Percentiles rank a stretch among this genome's conserved stretches.
phyloP scores from a whole-genome alignment of 2,113 vertebrate species.

The Nycticebus coucang region DNA sequence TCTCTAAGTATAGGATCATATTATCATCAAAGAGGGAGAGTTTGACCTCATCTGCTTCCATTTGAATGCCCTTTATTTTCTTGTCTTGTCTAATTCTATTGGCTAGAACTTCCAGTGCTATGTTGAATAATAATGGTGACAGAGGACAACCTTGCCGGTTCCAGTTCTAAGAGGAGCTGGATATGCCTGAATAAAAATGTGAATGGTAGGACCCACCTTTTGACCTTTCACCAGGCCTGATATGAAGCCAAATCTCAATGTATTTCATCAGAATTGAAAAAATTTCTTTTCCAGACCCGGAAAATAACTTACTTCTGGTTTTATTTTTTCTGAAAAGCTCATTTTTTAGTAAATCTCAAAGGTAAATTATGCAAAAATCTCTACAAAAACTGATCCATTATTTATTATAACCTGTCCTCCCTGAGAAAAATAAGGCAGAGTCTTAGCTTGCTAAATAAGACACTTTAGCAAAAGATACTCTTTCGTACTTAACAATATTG shows the following conservation, averaged over 20 bases:
- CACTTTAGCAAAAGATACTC: neutral
- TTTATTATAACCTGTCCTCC: slow-evolving; percentile 22
- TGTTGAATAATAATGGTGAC: too few species aligned
- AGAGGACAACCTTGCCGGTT: too few species aligned
- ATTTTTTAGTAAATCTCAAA: slow-evolving; percentile 22
- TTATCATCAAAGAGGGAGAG: too few species aligned
- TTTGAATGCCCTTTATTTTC: too few species aligned
- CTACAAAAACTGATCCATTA: neutral
- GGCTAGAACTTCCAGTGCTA: too few species aligned
- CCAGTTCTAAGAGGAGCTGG: too few species aligned
- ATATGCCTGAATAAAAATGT: neutral
- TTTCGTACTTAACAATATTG: neutral
- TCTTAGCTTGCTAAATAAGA: neutral
- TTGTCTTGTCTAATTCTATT: too few species aligned
- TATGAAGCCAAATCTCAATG: neutral
- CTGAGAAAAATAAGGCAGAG: slow-evolving; percentile 6
- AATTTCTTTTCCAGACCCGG: neutral
- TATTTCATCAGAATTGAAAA: neutral
- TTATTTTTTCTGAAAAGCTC: slow-evolving; percentile 45
- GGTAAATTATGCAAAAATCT: neutral
- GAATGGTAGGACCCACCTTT: neutral
- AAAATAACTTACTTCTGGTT: neutral
- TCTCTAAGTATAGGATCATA: too few species aligned
- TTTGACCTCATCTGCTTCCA: too few species aligned
- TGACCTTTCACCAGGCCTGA: neutral